phyloP scores from a whole-genome alignment of 2,888 invertebrate genomes.

The Ormyrus labotus region DNA sequence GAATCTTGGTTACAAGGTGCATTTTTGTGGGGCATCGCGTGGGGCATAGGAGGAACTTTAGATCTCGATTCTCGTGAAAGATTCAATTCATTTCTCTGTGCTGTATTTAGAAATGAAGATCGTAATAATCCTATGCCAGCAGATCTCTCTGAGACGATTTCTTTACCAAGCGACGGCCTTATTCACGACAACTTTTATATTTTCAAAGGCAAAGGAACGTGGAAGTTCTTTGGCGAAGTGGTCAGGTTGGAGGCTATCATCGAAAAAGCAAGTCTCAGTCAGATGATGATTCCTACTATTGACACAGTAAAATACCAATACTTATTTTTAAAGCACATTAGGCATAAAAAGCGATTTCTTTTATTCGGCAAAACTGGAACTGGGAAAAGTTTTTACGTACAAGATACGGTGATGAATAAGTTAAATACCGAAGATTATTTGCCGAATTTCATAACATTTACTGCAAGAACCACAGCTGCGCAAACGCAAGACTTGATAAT shows the following conservation, averaged over 20 bases:
- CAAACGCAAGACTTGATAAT: constrained; percentile 88
- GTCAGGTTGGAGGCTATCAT: constrained; percentile 81
- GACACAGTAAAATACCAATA: constrained; percentile 89
- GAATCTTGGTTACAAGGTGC: constrained; percentile 86
- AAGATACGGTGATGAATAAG: constrained; percentile 83
- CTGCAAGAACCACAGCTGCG: constrained; percentile 88
- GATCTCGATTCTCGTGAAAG: constrained; percentile 83
- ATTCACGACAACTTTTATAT: constrained; percentile 90
- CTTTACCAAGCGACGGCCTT: constrained; percentile 86
- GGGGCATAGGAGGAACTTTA: constrained; percentile 91
- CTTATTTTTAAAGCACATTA: constrained; percentile 86
- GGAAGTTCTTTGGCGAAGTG: constrained; percentile 91
- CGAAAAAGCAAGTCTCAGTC: constrained; percentile 82
- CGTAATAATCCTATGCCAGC: constrained; percentile 78
- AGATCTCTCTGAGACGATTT: constrained; percentile 83
- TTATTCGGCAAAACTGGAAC: constrained; percentile 91
- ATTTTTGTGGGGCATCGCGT: constrained; percentile 85
- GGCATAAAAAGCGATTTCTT: constrained; percentile 82
- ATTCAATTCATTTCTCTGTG: constrained; percentile 82
- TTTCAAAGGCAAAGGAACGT: constrained; percentile 88
- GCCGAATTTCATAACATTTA: constrained; percentile 89
- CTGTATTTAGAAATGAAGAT: constrained; percentile 77
- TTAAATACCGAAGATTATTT: constrained; percentile 83
- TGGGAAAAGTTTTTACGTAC: constrained; percentile 90
- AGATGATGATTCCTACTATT: constrained; percentile 89